These are phyloP conservation scores for Cantharis nigra DNA, from an alignment of 2,888 invertebrate genomes.

Conservation along the genomic window DNA sequence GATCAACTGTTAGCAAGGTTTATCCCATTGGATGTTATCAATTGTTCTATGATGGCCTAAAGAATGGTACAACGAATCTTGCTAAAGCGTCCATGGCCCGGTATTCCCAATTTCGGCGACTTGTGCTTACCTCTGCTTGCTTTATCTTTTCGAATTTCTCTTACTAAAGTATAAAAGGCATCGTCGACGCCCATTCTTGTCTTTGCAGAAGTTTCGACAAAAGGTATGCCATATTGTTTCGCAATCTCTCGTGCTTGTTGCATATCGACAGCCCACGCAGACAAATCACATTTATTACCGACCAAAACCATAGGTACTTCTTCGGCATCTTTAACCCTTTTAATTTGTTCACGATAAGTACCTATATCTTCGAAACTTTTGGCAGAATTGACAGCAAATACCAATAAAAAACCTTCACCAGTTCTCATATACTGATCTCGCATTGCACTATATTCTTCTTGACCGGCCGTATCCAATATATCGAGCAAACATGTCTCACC, in stretches of 20 bases:
- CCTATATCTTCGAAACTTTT: conserved; percentile 98
- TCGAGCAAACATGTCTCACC: conserved; percentile 98
- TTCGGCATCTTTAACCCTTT: conserved; percentile 98
- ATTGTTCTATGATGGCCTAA: conserved; percentile 35
- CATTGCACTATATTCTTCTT: conserved; percentile 99
- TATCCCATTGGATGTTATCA: conserved; percentile 21
- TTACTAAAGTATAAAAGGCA: conserved; percentile 98
- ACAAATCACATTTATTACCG: conserved; percentile 98
- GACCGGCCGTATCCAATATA: conserved; percentile 98
- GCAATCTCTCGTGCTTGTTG: conserved; percentile 93
- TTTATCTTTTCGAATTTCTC: conserved; percentile 97
- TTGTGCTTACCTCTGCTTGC: conserved; percentile 77
- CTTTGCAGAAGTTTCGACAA: conserved; percentile 98
- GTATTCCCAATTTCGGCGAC: conserved; percentile 64
- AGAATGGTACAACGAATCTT: conserved; percentile 52
- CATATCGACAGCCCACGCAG: conserved; percentile 95
- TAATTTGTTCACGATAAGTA: conserved; percentile 96
- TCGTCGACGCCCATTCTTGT: conserved; percentile 99
- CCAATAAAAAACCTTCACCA: conserved; percentile 97
- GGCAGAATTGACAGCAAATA: conserved; percentile 98
- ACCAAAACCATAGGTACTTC: conserved; percentile 99
- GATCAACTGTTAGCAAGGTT: conserved; percentile 41
- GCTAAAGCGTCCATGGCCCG: conserved; percentile 59
- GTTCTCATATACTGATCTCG: conserved; percentile 99
- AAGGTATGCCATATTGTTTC: conserved; percentile 93